Conservation (phyloP, 2,113 vertebrate genomes). For the Solea solea region DNA sequence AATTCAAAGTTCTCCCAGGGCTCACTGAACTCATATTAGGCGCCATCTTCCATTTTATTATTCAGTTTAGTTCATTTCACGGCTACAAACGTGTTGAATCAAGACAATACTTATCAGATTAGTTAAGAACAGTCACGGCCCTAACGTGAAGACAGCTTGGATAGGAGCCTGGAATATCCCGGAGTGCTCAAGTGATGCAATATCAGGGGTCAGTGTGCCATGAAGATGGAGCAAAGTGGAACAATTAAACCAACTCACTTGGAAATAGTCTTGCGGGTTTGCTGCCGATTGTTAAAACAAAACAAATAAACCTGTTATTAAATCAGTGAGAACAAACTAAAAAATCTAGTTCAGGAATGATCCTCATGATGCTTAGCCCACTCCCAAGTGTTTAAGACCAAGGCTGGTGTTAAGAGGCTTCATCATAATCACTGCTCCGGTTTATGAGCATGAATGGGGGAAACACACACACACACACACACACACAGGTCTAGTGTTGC, state of each 20-base stretch:
- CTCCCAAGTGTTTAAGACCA: neutral
- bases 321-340: neutral
- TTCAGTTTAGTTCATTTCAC: too few relatives aligned
- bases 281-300: neutral
- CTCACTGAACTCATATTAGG: too few relatives aligned
- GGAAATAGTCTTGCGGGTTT: neutral
- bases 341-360: neutral
- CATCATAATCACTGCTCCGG: neutral
- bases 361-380: neutral
- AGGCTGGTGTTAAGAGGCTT: neutral
- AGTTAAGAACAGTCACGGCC: too few relatives aligned
- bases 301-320: neutral
- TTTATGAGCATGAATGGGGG: neutral
- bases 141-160: too few relatives aligned
- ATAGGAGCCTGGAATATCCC: too few relatives aligned
- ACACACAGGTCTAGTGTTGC: slow-evolving; percentile 9
- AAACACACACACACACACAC: slow-evolving; percentile 6
- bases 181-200: too few relatives aligned
- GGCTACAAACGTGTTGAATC: too few relatives aligned
- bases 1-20: too few relatives aligned
- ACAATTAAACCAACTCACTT: neutral
- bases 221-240: neutral
- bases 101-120: too few relatives aligned
- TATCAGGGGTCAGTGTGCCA: neutral
- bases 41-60: too few relatives aligned